phyloP scores from a whole-genome alignment of 2,797 vertebrate species.

The Cottoperca gobio region DNA sequence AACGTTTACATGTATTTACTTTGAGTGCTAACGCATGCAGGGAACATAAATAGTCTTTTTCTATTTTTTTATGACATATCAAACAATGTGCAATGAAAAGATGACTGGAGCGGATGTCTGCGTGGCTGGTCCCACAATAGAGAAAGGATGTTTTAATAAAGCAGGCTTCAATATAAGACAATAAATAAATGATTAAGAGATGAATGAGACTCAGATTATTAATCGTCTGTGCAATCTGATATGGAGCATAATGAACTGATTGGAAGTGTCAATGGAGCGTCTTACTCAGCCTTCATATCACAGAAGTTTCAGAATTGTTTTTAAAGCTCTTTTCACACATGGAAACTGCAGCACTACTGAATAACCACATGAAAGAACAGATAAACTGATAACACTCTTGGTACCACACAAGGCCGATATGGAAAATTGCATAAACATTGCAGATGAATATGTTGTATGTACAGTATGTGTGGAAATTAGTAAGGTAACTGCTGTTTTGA shows the following conservation, averaged over 20 bases:
- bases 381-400: background rate
- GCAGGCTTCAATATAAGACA: background rate
- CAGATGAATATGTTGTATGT: background rate
- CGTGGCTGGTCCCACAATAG: background rate
- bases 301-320: conserved; percentile 15
- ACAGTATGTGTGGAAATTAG: background rate
- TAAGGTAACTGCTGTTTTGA: background rate
- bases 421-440: background rate
- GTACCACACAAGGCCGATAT: background rate
- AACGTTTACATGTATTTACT: background rate
- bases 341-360: background rate
- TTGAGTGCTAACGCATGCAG: background rate
- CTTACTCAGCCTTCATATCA: conserved; percentile 15
- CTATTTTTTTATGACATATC: background rate
- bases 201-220: conserved; percentile 20
- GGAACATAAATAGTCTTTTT: background rate
- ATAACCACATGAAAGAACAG: background rate
- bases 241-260: conserved; percentile 33
- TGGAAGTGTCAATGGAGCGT: conserved; percentile 22
- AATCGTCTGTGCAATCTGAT: conserved; percentile 38
- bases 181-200: conserved; percentile 44
- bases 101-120: background rate
- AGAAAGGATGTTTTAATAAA: conserved; percentile 16
- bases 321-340: conserved; percentile 11
- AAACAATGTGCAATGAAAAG: conserved; percentile 7